Evolutionary conservation across 2,113 vertebrate species (phyloP).

Genomic region (Neolamprologus sp.): DNA sequence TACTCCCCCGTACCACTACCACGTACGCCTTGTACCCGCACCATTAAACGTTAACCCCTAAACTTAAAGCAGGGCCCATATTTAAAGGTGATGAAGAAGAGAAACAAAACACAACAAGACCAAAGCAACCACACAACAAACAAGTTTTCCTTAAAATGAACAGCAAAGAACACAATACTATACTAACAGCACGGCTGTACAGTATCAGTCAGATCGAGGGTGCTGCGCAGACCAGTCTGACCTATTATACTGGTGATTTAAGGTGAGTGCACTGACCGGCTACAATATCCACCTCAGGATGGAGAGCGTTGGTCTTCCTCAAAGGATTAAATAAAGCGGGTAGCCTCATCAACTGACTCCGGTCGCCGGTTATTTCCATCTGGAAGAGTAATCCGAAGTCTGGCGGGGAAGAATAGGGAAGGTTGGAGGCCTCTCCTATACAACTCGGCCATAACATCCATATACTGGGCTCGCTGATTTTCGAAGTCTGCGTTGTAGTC

Average conservation of each 20-base stretch:
- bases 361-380: not conserved
- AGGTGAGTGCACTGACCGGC: not conserved
- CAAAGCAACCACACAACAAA: not conserved
- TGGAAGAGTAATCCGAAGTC: not conserved
- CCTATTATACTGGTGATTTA: not conserved
- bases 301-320: not conserved
- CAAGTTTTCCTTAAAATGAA: not conserved
- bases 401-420: not conserved
- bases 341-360: not conserved
- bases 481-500: not conserved
- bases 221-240: not conserved
- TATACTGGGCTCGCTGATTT: not conserved
- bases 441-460: not conserved
- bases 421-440: not conserved
- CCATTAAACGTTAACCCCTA: not conserved
- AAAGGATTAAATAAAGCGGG: not conserved
- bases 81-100: not conserved
- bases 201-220: not conserved
- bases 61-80: not conserved
- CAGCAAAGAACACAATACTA: not conserved
- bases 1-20: not conserved
- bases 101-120: not conserved
- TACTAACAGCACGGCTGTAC: not conserved
- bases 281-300: not conserved
- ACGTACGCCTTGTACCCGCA: not conserved